Evolutionary conservation across 2,888 invertebrate genomes (phyloP), one percentile per base, ranked within the genome.

Genomic region (Drosophila macrospina): DNA sequence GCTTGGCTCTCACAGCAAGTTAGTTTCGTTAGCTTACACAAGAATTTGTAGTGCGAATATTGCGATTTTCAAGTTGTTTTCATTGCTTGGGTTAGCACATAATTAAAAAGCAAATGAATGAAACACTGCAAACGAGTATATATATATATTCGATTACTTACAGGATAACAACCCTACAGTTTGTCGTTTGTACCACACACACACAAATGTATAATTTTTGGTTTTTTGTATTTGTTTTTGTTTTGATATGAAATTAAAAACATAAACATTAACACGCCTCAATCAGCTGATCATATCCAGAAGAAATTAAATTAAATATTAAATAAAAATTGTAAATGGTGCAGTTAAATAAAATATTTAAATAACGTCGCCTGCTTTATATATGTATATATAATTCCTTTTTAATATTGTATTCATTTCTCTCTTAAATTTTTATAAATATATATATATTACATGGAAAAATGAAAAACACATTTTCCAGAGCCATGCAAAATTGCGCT

Each of bases 161-260:
- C 89, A 77, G 89, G 89, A 89, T 89, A 89, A 74, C 89, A 89
- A 75, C 89, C 89, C 89, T 89, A 85, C 55, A 48, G 13, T 34
- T 36, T 34, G 52, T 69, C 64, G 72, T 60, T 62, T 28, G 61
- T 24, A 69, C 61, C 56, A 60, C 34, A 42, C 37, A 57, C 10
- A 48, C 39, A 20, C n/a, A n/a, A n/a, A n/a, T n/a, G 10, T 30
- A 54, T 20, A 2, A 20, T 20, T 20, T 20, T n/a, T n/a, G n/a
- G 20, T 20, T 20, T 20, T 20, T 20, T 20, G 1, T 20, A 2
- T 20, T 20, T 20, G 1, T 20, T 20, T 20, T 20, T 20, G 1
- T 34, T 79, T 75, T 80, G 36, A 78, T 87, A 79, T 80, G 52
- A 69, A 84, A 84, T 79, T 34, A 80, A 81, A 77, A 81, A 77